Percentiles rank a stretch among this genome's conserved stretches.
Evolutionary conservation across 2,797 vertebrate genomes (phyloP).

Genomic region (Momotus momota): DNA sequence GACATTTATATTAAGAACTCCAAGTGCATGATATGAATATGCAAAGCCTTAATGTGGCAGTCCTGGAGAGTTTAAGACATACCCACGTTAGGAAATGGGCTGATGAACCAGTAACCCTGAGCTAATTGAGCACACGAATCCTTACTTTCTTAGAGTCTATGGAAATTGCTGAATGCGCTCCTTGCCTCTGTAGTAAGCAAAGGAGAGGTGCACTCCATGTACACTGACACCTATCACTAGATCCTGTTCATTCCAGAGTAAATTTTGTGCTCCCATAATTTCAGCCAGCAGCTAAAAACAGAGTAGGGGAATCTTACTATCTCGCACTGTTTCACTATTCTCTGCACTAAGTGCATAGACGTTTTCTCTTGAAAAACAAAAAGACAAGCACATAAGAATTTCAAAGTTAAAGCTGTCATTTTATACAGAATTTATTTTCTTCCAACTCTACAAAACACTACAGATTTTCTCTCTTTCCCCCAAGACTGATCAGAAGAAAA

Average conservation of each 20-base stretch:
- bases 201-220: neutral
- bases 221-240: neutral
- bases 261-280: neutral
- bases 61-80: neutral
- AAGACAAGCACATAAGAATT: neutral
- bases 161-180: neutral
- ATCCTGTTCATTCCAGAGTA: neutral
- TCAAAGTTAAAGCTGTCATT: neutral
- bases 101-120: neutral
- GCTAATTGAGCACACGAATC: neutral
- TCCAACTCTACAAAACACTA: neutral
- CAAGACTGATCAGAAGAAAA: neutral
- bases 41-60: neutral
- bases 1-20: neutral
- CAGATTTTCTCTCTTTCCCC: neutral
- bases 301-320: neutral
- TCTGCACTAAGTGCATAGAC: neutral
- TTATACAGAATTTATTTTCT: neutral
- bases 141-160: neutral
- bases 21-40: neutral
- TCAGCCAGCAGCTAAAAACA: neutral
- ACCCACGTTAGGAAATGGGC: neutral
- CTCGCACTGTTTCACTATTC: neutral
- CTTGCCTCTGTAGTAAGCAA: neutral
- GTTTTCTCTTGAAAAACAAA: neutral